Evolutionary conservation across 2,797 vertebrate genomes (phyloP).

Genomic region (Todus mexicanus): DNA sequence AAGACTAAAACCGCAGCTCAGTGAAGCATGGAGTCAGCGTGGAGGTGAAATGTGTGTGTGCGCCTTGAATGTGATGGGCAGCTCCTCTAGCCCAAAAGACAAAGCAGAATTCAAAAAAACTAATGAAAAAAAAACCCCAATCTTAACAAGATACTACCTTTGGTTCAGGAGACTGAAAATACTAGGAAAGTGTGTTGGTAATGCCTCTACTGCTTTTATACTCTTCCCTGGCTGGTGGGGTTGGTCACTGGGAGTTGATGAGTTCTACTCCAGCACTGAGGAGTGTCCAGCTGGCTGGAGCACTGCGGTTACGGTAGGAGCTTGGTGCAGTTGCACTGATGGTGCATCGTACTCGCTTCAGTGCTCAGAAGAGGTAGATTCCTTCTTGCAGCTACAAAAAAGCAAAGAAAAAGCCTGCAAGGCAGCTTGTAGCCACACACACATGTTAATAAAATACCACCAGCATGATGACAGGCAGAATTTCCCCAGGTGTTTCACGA

Average conservation of each 20-base stretch:
- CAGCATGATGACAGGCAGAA: background rate
- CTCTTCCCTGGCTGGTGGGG: background rate
- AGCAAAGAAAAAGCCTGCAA: background rate
- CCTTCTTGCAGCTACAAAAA: background rate
- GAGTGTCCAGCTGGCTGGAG: background rate
- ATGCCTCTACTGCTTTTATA: background rate
- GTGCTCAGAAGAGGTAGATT: background rate
- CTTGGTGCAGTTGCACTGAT: background rate
- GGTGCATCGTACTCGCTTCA: background rate
- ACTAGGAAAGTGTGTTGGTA: background rate
- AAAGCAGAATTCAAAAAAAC: background rate
- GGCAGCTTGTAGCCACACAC: background rate
- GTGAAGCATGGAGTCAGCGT: background rate
- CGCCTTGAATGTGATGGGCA: background rate
- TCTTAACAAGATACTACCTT: background rate
- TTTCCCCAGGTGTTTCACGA: background rate
- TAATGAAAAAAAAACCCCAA: background rate
- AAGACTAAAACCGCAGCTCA: background rate
- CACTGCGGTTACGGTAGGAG: background rate
- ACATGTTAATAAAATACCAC: background rate
- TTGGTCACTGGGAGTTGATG: no score
- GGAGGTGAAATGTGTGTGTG: background rate
- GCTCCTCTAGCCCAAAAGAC: background rate
- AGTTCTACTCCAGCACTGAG: background rate
- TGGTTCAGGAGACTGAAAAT: background rate